These are phyloP conservation scores for Pollicipes pollicipes DNA, from an alignment of 1,140 invertebrate genomes.

Conservation along the genomic window DNA sequence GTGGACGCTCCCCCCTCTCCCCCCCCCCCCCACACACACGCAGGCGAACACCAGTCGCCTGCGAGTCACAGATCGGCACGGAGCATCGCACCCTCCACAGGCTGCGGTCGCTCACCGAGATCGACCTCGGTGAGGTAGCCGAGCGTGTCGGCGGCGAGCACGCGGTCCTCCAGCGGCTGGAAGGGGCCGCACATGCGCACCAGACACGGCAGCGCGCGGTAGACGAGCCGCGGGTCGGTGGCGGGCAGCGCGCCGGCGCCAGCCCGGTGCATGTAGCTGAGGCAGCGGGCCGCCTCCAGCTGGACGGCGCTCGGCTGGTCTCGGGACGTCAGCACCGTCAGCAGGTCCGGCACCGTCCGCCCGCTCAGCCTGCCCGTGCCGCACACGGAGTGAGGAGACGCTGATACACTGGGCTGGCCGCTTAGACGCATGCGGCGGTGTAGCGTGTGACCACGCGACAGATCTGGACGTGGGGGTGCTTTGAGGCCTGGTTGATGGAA, in stretches of 20 bases:
- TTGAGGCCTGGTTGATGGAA: too few relatives aligned
- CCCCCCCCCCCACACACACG: too few relatives aligned
- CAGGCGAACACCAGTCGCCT: too few relatives aligned
- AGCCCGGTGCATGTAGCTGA: conserved; percentile 72
- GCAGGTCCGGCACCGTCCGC: conserved; percentile 48
- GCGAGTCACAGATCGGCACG: too few relatives aligned
- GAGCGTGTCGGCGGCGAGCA: conserved; percentile 67
- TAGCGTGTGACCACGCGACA: too few relatives aligned
- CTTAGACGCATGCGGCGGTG: too few relatives aligned
- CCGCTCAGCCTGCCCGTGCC: too few relatives aligned
- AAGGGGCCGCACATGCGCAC: conserved; percentile 20
- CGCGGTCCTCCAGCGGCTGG: conserved; percentile 38
- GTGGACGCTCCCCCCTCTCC: too few relatives aligned
- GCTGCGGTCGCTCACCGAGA: background rate
- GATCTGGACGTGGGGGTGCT: too few relatives aligned
- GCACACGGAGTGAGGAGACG: too few relatives aligned
- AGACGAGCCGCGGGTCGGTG: conserved; percentile 57
- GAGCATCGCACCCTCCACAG: too few relatives aligned
- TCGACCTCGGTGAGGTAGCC: conserved; percentile 60
- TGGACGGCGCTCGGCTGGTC: conserved; percentile 68
- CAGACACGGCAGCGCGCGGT: conserved; percentile 59
- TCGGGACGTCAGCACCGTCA: conserved; percentile 54
- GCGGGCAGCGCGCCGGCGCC: conserved; percentile 57
- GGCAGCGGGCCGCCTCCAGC: conserved; percentile 61
- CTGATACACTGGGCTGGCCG: too few relatives aligned